Percentiles rank a stretch among this genome's conserved stretches.
These are phyloP conservation scores for Drosophila incognita DNA, from an alignment of 2,888 invertebrate species.

Conservation along the genomic window DNA sequence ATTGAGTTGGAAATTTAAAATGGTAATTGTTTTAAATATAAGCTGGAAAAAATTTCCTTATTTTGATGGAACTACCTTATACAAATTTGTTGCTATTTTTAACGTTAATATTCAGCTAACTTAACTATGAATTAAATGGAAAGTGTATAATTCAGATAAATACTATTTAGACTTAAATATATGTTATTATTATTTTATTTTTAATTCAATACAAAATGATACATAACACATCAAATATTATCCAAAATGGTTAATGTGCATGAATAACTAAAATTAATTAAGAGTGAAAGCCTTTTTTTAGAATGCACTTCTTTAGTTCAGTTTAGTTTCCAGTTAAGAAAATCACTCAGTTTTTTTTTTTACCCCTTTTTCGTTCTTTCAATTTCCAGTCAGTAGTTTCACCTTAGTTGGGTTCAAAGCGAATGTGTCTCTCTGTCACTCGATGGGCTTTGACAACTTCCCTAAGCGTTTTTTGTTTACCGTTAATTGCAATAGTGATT, in stretches of 20 bases:
- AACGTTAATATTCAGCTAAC: neutral
- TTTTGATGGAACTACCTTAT: neutral
- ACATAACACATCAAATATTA: too few species aligned
- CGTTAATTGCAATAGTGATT: slow-evolving; percentile 62
- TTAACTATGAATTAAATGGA: neutral
- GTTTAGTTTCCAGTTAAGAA: neutral
- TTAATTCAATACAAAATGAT: neutral
- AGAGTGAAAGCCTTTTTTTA: neutral
- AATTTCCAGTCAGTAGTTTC: slow-evolving; percentile 10
- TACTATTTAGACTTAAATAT: neutral
- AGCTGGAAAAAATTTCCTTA: neutral
- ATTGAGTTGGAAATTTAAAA: neutral
- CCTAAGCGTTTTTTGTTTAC: slow-evolving; percentile 42
- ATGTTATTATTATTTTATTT: neutral
- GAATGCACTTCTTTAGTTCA: rapidly evolving
- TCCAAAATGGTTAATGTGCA: rapidly evolving
- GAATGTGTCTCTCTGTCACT: slow-evolving; percentile 10
- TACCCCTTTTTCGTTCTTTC: neutral
- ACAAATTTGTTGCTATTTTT: neutral
- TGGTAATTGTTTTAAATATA: too few species aligned
- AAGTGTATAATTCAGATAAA: neutral
- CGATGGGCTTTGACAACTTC: slow-evolving; percentile 29
- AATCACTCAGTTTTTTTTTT: neutral
- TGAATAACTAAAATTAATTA: neutral
- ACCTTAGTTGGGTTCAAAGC: slow-evolving; percentile 4